Evolutionary conservation across 1,140 invertebrate species (phyloP).

Genomic region (Neuroterus valhalla): DNA sequence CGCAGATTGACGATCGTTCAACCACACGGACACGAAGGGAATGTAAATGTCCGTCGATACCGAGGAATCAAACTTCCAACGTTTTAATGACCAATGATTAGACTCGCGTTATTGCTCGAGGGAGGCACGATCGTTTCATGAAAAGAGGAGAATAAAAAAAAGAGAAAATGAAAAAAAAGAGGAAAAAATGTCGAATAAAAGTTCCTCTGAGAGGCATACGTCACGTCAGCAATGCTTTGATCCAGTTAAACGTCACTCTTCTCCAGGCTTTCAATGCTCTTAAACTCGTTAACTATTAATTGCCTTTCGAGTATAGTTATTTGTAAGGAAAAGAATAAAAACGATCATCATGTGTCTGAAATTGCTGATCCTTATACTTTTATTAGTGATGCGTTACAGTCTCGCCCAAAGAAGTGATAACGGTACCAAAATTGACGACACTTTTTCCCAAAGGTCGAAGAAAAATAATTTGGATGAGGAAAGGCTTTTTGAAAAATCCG

Average conservation of each 20-base stretch:
- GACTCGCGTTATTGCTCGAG: conserved; percentile 3
- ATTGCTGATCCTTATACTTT: conserved; percentile 20
- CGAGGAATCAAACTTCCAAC: not conserved
- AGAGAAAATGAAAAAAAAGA: not conserved
- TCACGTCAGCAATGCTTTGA: not conserved
- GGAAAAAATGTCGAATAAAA: not conserved
- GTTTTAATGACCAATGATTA: conserved; percentile 20
- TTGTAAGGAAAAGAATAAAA: conserved; percentile 9
- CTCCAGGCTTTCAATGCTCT: not conserved
- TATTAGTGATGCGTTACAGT: conserved; percentile 26
- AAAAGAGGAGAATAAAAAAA: not conserved
- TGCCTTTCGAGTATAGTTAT: not conserved
- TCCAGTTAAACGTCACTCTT: not conserved
- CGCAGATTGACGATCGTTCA: conserved; percentile 3
- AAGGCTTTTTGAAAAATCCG: not conserved
- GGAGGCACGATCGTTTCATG: not conserved
- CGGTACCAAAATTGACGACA: conserved; percentile 6
- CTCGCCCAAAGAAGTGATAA: conserved; percentile 3
- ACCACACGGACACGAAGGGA: not conserved
- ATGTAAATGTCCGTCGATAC: not conserved
- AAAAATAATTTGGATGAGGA: not conserved
- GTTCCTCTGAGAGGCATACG: not conserved
- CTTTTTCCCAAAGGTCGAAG: not conserved
- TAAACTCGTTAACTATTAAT: conserved; percentile 6
- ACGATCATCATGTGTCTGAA: conserved; percentile 8